Conservation (phyloP, 2,888 invertebrate species). For the Pogonocherus hispidulus region DNA sequence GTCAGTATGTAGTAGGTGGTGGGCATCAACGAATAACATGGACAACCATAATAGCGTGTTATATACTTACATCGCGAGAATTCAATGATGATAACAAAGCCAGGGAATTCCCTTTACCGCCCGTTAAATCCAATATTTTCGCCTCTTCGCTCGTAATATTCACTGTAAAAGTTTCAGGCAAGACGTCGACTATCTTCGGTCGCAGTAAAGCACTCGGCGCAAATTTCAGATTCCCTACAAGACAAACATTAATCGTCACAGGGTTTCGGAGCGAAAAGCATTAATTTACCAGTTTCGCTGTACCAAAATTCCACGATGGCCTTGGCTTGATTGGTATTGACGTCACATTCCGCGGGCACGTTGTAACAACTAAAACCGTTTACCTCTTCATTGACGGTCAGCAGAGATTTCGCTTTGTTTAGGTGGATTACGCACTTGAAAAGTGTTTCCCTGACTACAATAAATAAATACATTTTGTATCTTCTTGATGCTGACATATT, state of each 20-base stretch:
- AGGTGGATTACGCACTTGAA: conserved; percentile 57
- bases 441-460: conserved; percentile 40
- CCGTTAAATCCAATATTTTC: conserved; percentile 74
- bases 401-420: conserved; percentile 38
- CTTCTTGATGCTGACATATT: background rate
- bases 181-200: conserved; percentile 42
- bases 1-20: too few species aligned
- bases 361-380: conserved; percentile 55
- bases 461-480: background rate
- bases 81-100: conserved; percentile 73
- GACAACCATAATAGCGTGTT: too few species aligned
- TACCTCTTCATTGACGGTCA: conserved; percentile 41
- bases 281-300: conserved; percentile 55
- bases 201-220: conserved; percentile 49
- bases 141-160: conserved; percentile 70
- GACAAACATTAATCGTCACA: background rate
- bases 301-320: conserved; percentile 67
- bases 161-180: conserved; percentile 47
- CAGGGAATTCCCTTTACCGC: conserved; percentile 86
- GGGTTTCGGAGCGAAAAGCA: background rate
- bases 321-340: conserved; percentile 64
- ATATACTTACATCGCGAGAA: conserved; percentile 66
- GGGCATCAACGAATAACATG: too few species aligned
- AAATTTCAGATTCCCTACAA: conserved; percentile 5
- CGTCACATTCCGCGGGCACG: conserved; percentile 57